Evolutionary conservation across 2,888 invertebrate species (phyloP).

Genomic region (Ceramica pisi): DNA sequence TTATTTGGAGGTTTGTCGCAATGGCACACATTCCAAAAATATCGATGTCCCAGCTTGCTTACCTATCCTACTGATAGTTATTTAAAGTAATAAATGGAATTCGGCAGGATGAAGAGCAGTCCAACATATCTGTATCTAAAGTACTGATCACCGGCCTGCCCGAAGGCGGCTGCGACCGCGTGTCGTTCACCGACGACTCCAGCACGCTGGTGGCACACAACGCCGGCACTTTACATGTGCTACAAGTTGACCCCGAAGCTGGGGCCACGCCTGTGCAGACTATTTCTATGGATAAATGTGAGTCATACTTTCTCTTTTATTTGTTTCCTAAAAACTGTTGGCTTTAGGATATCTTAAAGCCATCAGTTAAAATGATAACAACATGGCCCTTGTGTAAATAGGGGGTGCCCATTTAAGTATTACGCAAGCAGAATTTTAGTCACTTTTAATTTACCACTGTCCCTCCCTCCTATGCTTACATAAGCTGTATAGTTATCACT

Average conservation of each 20-base stretch:
- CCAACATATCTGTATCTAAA: slow-evolving; percentile 81
- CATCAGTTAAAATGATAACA: too few relatives aligned
- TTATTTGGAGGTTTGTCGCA: too few relatives aligned
- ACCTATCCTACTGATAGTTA: not conserved
- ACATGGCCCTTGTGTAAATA: too few relatives aligned
- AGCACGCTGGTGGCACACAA: slow-evolving; percentile 73
- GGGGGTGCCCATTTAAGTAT: too few relatives aligned
- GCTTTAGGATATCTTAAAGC: too few relatives aligned
- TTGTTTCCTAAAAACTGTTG: not conserved
- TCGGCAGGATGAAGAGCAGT: slow-evolving; percentile 81
- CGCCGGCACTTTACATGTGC: slow-evolving; percentile 73
- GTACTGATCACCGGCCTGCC: slow-evolving; percentile 77
- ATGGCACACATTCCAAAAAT: too few relatives aligned
- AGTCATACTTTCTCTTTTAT: slow-evolving; percentile 46
- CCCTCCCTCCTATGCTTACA: too few relatives aligned
- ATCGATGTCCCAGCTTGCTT: not conserved
- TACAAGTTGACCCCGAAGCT: slow-evolving; percentile 82
- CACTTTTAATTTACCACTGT: too few relatives aligned
- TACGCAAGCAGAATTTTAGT: too few relatives aligned
- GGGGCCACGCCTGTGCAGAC: slow-evolving; percentile 81
- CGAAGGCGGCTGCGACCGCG: slow-evolving; percentile 74
- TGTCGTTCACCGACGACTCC: slow-evolving; percentile 81
- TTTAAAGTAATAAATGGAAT: not conserved
- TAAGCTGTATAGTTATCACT: too few relatives aligned
- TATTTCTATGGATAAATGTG: slow-evolving; percentile 79